phyloP scores from a whole-genome alignment of 1,140 invertebrate genomes.

The Drosophila prosaltans region DNA sequence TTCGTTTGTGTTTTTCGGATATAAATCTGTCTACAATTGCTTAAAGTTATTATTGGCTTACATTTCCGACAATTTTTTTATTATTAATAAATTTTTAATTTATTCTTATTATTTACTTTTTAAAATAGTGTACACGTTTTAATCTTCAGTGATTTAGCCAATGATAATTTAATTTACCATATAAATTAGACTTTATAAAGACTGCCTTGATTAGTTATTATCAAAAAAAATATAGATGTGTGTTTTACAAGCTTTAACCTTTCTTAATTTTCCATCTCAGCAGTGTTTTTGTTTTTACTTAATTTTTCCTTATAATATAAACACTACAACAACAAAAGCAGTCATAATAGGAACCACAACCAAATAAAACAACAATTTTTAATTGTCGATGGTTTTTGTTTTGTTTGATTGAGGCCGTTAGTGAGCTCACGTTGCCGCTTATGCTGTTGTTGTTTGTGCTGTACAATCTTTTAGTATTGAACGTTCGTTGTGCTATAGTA shows the following conservation, averaged over 20 bases:
- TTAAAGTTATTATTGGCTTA: slow-evolving; percentile 58
- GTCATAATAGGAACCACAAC: slow-evolving; percentile 52
- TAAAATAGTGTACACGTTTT: slow-evolving; percentile 59
- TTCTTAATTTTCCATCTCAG: slow-evolving; percentile 54
- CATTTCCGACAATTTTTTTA: neutral
- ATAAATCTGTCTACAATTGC: slow-evolving; percentile 41
- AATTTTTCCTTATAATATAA: slow-evolving; percentile 31
- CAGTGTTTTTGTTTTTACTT: slow-evolving; percentile 36
- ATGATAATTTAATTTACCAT: slow-evolving; percentile 40
- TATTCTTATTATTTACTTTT: slow-evolving; percentile 41
- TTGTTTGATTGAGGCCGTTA: slow-evolving; percentile 63
- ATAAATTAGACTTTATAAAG: slow-evolving; percentile 45
- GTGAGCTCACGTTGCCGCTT: slow-evolving; percentile 48
- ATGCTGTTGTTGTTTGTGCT: slow-evolving; percentile 54
- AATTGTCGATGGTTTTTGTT: slow-evolving; percentile 41
- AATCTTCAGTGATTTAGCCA: neutral
- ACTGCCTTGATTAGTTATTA: slow-evolving; percentile 67
- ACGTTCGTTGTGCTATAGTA: slow-evolving; percentile 58
- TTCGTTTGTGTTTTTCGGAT: slow-evolving; percentile 40
- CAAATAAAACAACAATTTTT: slow-evolving; percentile 52
- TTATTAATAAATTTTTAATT: slow-evolving; percentile 13
- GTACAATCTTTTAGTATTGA: slow-evolving; percentile 40
- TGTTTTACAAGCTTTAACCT: slow-evolving; percentile 54
- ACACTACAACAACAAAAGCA: slow-evolving; percentile 67
- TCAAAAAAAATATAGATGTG: slow-evolving; percentile 70